Percentiles rank a stretch among this genome's conserved stretches.
These are phyloP conservation scores for Adrianichthys oophorus DNA, from an alignment of 2,797 vertebrate species.

Conservation along the genomic window DNA sequence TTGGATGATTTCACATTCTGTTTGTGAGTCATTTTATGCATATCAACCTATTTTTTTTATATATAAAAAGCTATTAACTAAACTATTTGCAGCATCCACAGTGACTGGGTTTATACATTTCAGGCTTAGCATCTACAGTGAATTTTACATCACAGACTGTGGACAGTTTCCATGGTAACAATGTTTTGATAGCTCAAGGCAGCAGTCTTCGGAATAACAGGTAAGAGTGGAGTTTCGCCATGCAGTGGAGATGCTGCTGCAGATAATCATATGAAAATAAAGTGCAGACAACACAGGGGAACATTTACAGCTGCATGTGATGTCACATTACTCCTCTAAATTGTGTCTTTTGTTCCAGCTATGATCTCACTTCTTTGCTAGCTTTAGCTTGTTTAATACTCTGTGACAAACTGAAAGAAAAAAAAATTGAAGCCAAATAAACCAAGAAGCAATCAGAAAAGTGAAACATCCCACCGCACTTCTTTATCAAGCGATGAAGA, in stretches of 20 bases:
- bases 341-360: too few relatives aligned
- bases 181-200: slow-evolving; percentile 39
- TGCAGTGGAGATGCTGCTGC: slow-evolving; percentile 24
- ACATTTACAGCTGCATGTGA: background rate
- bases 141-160: background rate
- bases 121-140: slow-evolving; percentile 7
- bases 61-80: background rate
- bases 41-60: background rate
- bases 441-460: too few relatives aligned
- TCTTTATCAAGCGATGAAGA: too few relatives aligned
- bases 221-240: slow-evolving; percentile 15
- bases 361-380: too few relatives aligned
- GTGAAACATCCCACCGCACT: too few relatives aligned
- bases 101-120: background rate
- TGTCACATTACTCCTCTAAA: too few relatives aligned
- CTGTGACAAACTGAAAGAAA: too few relatives aligned
- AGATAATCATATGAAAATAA: slow-evolving; percentile 1
- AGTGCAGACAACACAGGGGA: background rate
- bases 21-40: background rate
- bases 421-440: too few relatives aligned
- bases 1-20: slow-evolving; percentile 10
- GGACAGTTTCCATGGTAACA: slow-evolving; percentile 53
- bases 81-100: background rate
- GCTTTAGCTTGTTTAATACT: too few relatives aligned
- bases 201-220: slow-evolving; percentile 36